Evolutionary conservation across 2,113 vertebrate genomes (phyloP).

Genomic region (Picathartes gymnocephalus): DNA sequence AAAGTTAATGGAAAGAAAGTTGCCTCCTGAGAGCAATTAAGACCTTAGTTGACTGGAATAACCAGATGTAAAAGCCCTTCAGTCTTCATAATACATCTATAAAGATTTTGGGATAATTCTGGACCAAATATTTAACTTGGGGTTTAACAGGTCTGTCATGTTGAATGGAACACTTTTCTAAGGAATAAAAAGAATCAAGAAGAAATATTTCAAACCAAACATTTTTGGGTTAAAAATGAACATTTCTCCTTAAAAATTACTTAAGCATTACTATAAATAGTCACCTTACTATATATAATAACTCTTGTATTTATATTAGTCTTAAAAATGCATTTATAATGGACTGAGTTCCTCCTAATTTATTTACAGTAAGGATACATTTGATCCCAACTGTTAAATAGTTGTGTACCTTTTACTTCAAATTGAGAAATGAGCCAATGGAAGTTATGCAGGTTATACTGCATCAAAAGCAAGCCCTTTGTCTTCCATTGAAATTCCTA

Average conservation of each 20-base stretch:
- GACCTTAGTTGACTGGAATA: not conserved
- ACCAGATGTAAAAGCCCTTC: constrained; percentile 7
- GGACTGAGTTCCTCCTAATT: not conserved
- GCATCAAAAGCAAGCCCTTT: not conserved
- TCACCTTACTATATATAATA: not conserved
- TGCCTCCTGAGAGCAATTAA: constrained; percentile 33
- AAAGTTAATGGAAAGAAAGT: constrained; percentile 28
- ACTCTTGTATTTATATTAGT: not conserved
- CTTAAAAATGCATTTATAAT: not conserved
- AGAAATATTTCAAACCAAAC: not conserved
- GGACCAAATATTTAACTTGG: constrained; percentile 26
- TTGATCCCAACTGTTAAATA: not conserved
- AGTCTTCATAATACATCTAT: not conserved
- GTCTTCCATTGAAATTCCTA: not conserved
- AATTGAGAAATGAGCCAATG: not conserved
- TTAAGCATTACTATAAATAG: not conserved
- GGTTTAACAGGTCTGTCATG: not conserved
- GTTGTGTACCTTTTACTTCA: not conserved
- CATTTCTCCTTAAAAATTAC: not conserved
- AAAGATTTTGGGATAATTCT: not conserved
- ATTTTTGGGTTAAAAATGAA: not conserved
- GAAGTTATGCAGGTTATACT: not conserved
- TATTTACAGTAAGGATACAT: not conserved
- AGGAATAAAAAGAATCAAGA: not conserved
- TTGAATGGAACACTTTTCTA: not conserved